Conservation (phyloP, 2,888 invertebrate genomes). For the Diadromus collaris region DNA sequence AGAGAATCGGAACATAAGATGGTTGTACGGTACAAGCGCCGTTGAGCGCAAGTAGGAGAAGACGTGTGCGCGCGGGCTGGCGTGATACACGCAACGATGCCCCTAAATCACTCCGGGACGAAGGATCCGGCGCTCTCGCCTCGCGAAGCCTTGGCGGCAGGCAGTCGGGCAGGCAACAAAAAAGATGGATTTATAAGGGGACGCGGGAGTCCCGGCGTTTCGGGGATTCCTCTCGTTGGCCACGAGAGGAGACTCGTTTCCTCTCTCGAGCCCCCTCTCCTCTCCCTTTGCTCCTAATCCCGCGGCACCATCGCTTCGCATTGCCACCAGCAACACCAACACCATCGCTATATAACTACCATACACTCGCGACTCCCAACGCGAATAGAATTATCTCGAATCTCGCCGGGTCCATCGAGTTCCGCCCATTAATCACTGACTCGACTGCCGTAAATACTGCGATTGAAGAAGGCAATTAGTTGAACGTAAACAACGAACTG, state of each 20-base stretch:
- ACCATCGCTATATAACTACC: constrained; percentile 29
- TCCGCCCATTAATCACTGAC: constrained; percentile 58
- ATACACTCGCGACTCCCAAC: constrained; percentile 45
- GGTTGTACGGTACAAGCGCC: constrained; percentile 53
- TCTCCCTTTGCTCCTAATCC: constrained; percentile 54
- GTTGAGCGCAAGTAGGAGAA: constrained; percentile 46
- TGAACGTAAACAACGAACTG: constrained; percentile 51
- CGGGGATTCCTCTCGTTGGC: constrained; percentile 73
- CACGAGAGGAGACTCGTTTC: constrained; percentile 61
- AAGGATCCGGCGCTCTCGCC: constrained; percentile 64
- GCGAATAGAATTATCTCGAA: constrained; percentile 62
- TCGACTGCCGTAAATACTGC: constrained; percentile 54
- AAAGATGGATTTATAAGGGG: constrained; percentile 77
- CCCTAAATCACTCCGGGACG: constrained; percentile 77
- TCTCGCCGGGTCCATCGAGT: constrained; percentile 57
- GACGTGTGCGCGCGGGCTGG: constrained; percentile 65
- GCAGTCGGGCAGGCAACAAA: constrained; percentile 62
- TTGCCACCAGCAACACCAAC: constrained; percentile 45
- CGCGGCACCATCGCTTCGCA: constrained; percentile 61
- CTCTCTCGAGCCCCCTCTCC: constrained; percentile 28
- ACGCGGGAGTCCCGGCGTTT: constrained; percentile 71
- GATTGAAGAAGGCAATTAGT: constrained; percentile 61
- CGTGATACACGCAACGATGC: constrained; percentile 79
- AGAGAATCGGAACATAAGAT: constrained; percentile 34
- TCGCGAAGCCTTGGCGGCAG: constrained; percentile 59